A percentile compares a stretch with the other conserved stretches of the same genome.
Evolutionary conservation across 64 coral and sea anemone genomes (phyloP).

Genomic region (Dendronephthya gigantea): DNA sequence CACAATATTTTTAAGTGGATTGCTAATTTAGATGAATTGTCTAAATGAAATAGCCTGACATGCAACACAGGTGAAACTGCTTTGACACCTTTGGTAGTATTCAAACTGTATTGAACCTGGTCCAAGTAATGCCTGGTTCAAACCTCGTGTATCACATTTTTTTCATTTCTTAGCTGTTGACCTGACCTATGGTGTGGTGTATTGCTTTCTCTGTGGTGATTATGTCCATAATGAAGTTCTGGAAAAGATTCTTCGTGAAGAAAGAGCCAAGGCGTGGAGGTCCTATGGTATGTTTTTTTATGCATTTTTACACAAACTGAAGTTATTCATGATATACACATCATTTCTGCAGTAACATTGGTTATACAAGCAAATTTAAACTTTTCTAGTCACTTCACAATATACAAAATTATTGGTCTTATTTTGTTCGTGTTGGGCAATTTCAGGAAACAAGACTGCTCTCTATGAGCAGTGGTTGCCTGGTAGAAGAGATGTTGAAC

Average conservation of each 20-base stretch:
- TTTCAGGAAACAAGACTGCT: neutral
- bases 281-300: conserved; percentile 60
- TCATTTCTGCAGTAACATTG: too few relatives aligned
- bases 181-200: conserved; percentile 72
- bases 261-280: conserved; percentile 58
- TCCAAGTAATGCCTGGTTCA: neutral
- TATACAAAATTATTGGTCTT: neutral
- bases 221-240: conserved; percentile 74
- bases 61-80: too few relatives aligned
- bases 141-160: neutral
- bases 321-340: too few relatives aligned
- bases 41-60: too few relatives aligned
- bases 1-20: too few relatives aligned
- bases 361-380: too few relatives aligned
- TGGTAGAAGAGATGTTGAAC: neutral
- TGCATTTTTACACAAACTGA: too few relatives aligned
- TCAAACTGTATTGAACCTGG: too few relatives aligned
- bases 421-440: neutral
- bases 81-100: too few relatives aligned
- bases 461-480: neutral
- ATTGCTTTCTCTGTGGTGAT: conserved; percentile 81
- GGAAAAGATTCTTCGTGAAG: conserved; percentile 68
- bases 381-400: too few relatives aligned
- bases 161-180: conserved; percentile 55
- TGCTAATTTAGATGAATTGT: too few relatives aligned